phyloP scores from a whole-genome alignment of 2,797 vertebrate species.

The Artibeus jamaicensis region DNA sequence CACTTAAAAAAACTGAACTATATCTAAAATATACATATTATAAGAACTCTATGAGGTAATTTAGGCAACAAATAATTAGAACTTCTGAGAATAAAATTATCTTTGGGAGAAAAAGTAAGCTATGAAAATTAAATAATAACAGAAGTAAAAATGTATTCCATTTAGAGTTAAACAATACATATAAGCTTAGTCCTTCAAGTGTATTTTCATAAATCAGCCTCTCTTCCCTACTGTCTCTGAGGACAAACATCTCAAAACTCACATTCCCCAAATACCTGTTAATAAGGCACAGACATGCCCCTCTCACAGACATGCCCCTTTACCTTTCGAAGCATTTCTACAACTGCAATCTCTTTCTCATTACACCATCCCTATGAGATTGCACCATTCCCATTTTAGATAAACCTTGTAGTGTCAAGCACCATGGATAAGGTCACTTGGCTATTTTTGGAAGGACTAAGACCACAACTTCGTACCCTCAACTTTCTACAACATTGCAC shows the following conservation, averaged over 20 bases:
- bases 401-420: conserved; percentile 37
- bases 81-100: conserved; percentile 2
- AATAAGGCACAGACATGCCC: neutral
- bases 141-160: neutral
- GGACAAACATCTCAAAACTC: conserved; percentile 13
- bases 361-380: conserved; percentile 34
- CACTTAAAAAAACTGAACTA: neutral
- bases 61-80: neutral
- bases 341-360: neutral
- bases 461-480: conserved; percentile 46
- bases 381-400: conserved; percentile 52
- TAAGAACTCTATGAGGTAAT: neutral
- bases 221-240: neutral
- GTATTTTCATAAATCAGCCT: neutral
- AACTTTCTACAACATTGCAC: conserved; percentile 25
- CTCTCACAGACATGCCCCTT: neutral
- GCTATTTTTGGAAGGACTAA: conserved; percentile 54
- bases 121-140: neutral
- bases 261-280: neutral
- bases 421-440: conserved; percentile 64
- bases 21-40: neutral
- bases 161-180: neutral
- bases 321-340: conserved; percentile 43
- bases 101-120: neutral
- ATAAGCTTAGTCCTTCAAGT: neutral